A percentile compares a stretch with the other conserved stretches of the same genome.
Evolutionary conservation across 64 coral and sea anemone genomes (phyloP).

Genomic region (Catalaphyllia jardinei): DNA sequence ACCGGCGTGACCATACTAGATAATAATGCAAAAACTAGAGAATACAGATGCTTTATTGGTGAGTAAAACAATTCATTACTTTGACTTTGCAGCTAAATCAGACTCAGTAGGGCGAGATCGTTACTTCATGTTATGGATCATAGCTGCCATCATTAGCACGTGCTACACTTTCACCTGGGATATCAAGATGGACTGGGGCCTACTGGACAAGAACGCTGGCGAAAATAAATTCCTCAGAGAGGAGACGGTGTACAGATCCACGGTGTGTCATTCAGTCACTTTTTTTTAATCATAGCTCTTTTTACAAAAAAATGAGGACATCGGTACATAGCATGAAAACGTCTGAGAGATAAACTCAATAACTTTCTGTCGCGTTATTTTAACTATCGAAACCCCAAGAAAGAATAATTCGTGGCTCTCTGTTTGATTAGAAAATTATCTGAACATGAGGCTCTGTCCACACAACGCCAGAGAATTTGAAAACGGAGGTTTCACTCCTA

Average conservation of each 20-base stretch:
- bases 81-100: slow-evolving; percentile 55
- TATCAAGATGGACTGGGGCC: slow-evolving; percentile 99
- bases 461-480: no score
- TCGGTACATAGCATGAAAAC: no score
- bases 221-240: slow-evolving; percentile 90
- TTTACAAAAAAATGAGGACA: no score
- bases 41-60: neutral
- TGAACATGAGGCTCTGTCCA: no score
- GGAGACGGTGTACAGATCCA: slow-evolving; percentile 93
- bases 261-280: slow-evolving; percentile 32
- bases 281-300: no score
- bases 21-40: neutral
- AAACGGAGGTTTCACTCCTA: no score
- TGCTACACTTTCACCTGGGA: slow-evolving; percentile 99
- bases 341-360: no score
- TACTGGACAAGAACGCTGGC: slow-evolving; percentile 76
- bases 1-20: no score
- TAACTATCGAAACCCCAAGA: no score
- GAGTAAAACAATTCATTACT: neutral
- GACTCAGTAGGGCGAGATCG: slow-evolving; percentile 57
- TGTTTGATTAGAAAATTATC: no score
- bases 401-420: no score
- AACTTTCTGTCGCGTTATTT: no score
- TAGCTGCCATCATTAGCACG: slow-evolving; percentile 74
- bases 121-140: slow-evolving; percentile 91